Conservation (phyloP, 2,797 vertebrate genomes). For the Emydoidea blandingii region DNA sequence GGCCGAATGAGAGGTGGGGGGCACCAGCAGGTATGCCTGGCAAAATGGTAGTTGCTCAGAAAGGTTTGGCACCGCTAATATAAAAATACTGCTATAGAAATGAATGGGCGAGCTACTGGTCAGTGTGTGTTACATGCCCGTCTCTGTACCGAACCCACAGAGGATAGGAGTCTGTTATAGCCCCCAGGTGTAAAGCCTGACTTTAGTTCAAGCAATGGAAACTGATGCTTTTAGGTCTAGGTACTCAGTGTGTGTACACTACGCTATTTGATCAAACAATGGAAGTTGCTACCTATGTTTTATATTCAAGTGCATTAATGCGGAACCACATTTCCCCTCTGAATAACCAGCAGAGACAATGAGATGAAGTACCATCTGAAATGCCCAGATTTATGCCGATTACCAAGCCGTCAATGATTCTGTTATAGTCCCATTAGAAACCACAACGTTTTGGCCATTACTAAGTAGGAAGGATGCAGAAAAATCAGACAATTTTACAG, state of each 20-base stretch:
- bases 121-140: fast-evolving
- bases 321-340: neutral
- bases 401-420: neutral
- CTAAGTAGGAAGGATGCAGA: neutral
- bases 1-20: neutral
- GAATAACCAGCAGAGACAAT: neutral
- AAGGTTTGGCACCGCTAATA: neutral
- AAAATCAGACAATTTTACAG: neutral
- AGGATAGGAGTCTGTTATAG: neutral
- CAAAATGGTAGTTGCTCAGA: neutral
- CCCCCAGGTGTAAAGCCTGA: neutral
- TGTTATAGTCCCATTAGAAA: neutral
- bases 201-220: neutral
- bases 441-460: neutral
- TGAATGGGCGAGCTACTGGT: no score
- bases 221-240: neutral
- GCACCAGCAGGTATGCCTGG: neutral
- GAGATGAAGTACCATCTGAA: neutral
- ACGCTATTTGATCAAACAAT: neutral
- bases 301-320: slow-evolving; percentile 16
- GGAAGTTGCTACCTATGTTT: neutral
- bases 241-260: neutral
- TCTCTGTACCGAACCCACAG: neutral
- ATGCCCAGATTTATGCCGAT: neutral
- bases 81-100: neutral